These are phyloP conservation scores for Melanostigma gelatinosum DNA, from an alignment of 2,113 vertebrate species.

Conservation along the genomic window DNA sequence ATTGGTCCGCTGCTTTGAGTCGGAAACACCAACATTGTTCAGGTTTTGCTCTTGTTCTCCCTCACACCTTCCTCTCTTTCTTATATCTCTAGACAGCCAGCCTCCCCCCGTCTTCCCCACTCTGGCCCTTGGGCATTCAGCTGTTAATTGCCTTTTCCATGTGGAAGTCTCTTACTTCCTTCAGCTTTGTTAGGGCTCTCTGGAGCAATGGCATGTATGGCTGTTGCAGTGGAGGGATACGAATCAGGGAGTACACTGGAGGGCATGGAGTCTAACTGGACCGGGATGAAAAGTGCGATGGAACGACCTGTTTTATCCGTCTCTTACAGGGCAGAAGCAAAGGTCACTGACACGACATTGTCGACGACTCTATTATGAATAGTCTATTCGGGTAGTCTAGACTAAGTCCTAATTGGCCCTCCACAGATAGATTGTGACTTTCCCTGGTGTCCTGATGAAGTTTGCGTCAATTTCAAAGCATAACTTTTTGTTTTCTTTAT, in stretches of 20 bases:
- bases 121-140: conserved; percentile 62
- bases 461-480: conserved; percentile 30
- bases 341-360: conserved; percentile 57
- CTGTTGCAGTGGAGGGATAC: conserved; percentile 63
- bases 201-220: conserved; percentile 38
- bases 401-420: conserved; percentile 42
- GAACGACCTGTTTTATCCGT: conserved; percentile 59
- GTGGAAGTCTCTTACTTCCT: conserved; percentile 72
- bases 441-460: conserved; percentile 28
- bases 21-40: conserved; percentile 42
- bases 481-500: neutral
- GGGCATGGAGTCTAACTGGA: conserved; percentile 42
- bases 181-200: conserved; percentile 65
- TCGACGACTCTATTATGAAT: conserved; percentile 30
- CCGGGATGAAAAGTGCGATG: conserved; percentile 40
- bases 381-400: conserved; percentile 28
- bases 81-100: conserved; percentile 50
- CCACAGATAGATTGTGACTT: conserved; percentile 14
- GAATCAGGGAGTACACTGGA: conserved; percentile 53
- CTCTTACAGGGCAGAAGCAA: conserved; percentile 49
- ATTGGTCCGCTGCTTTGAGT: conserved; percentile 49
- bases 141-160: conserved; percentile 79
- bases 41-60: conserved; percentile 2
- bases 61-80: conserved; percentile 33
- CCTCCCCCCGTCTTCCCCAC: conserved; percentile 28